Base-by-base conservation (phyloP, 92 coral and sea anemone genomes). In the Palythoa grandis region DNA sequence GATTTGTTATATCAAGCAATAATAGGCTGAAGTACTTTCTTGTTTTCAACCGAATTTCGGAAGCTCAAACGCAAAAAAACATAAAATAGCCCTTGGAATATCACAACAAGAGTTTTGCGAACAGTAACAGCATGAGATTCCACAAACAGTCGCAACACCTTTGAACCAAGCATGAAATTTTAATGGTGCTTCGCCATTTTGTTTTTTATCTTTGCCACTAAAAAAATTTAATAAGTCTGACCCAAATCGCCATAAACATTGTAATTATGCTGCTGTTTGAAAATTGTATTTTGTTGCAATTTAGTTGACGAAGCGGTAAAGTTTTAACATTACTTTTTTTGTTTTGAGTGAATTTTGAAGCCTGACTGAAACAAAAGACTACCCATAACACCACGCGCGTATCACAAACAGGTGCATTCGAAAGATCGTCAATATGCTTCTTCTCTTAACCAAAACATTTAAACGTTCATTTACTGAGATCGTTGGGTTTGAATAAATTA, bases 381-480 rank as follows among this genome's bases (percentile, higher is more conserved):
- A 82, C 92, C 92, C 92, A 70, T n/a, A 70, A 86, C 47, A 19
- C 92, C 35, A 52, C 68, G 88, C 66, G 61, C 57, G 74, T 67
- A 35, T 16, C 7, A 40, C 70, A 58, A 79, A 78, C 92, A 90
- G 92, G 92, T 90, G 92, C 70, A 54, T 13, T 16, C 23, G 3
- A 8, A 73, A 38, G 39, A 65, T 40, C 58, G 75, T 19, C 75
- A 82, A 54, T 52, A 6, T n/a, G 63, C 78, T 72, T 23, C 72
- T 67, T 56, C 67, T 70, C 90, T 75, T 73, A 71, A 87, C 90
- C 74, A 82, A 68, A 74, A 87, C 82, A 77, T 56, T 63, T 74
- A 40, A 86, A 48, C 85, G 48, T 80, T 80, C 74, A 58, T 67
- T 25, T 63, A 65, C 35, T n/a, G 57, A 67, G 85, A 65, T 80